Percentiles rank a stretch among this genome's conserved stretches.
Evolutionary conservation across 2,797 vertebrate genomes (phyloP).

Genomic region (Natrix natrix): DNA sequence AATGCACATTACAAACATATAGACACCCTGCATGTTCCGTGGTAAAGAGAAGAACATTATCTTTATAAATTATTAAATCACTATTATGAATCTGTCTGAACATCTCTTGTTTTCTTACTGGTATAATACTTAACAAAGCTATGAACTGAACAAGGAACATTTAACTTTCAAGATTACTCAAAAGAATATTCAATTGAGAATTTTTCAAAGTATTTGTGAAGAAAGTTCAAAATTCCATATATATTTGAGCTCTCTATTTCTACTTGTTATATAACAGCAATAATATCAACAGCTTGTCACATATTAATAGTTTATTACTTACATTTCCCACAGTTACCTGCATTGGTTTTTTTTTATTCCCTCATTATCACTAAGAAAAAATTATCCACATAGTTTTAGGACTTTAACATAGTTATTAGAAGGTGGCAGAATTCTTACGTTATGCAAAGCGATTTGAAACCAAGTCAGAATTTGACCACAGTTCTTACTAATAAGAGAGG

Average conservation of each 20-base stretch:
- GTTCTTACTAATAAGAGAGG: not conserved
- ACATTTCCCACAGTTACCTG: not conserved
- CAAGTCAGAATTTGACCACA: not conserved
- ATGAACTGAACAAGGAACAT: not conserved
- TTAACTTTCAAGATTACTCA: not conserved
- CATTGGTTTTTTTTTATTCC: no score
- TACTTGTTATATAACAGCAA: not conserved
- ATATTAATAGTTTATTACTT: not conserved
- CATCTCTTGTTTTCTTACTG: slow-evolving; percentile 21
- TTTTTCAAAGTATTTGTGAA: not conserved
- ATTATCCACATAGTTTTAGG: not conserved
- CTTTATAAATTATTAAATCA: slow-evolving; percentile 33
- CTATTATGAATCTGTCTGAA: slow-evolving; percentile 29
- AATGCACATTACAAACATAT: not conserved
- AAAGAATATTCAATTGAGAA: not conserved
- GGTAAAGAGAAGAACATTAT: slow-evolving; percentile 35
- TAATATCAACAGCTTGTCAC: not conserved
- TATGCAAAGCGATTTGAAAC: not conserved
- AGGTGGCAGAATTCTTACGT: not conserved
- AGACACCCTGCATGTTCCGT: not conserved
- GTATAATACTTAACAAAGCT: slow-evolving; percentile 1
- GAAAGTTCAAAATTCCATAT: rapidly evolving
- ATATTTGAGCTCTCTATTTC: not conserved
- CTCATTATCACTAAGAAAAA: not conserved
- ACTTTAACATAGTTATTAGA: not conserved